A percentile compares a stretch with the other conserved stretches of the same genome.
phyloP scores from a whole-genome alignment of 2,888 invertebrate species.

The Eristalis intricaria region DNA sequence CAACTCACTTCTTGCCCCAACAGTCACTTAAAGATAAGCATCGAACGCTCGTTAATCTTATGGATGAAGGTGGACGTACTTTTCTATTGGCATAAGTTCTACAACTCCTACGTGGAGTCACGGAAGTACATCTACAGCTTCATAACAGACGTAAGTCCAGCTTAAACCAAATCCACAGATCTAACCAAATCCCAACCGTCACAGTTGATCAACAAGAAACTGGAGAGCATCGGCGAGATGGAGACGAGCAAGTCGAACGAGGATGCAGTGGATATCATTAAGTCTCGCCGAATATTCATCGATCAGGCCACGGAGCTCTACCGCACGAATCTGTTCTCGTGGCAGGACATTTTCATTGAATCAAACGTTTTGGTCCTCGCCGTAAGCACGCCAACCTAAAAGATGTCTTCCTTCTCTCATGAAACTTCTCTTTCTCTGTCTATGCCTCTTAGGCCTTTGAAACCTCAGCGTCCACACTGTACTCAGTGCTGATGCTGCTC shows the following conservation, averaged over 20 bases:
- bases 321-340: constrained; percentile 69
- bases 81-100: constrained; percentile 50
- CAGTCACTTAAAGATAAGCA: constrained; percentile 57
- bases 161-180: neutral
- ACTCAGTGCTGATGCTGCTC: constrained; percentile 72
- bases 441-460: constrained; percentile 73
- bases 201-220: constrained; percentile 56
- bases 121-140: constrained; percentile 49
- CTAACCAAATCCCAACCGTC: neutral
- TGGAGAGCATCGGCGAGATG: constrained; percentile 30
- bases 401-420: neutral
- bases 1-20: neutral
- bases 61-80: constrained; percentile 48
- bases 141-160: constrained; percentile 47
- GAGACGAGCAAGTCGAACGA: constrained; percentile 2
- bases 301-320: constrained; percentile 73
- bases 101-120: constrained; percentile 59
- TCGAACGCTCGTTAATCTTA: constrained; percentile 49
- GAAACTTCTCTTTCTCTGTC: neutral
- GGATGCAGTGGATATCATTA: constrained; percentile 47
- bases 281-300: constrained; percentile 70
- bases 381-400: constrained; percentile 54
- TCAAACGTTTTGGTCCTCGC: constrained; percentile 74
- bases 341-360: constrained; percentile 73
- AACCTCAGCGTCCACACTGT: constrained; percentile 73